phyloP scores from a whole-genome alignment of 2,888 invertebrate species.

The Linnaemya vulpina region DNA sequence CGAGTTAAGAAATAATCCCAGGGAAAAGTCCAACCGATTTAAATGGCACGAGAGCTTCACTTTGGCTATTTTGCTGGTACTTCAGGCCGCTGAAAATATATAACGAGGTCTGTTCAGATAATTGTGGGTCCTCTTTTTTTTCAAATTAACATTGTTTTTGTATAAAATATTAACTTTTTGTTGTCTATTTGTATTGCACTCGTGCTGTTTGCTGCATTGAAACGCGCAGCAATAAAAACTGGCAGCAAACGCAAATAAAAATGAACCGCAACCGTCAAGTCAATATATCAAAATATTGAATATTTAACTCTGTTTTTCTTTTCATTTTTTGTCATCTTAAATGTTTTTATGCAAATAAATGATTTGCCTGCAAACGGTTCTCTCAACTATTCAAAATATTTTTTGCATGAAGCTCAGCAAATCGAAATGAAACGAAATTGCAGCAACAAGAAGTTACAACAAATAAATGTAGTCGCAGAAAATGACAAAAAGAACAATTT shows the following conservation, averaged over 20 bases:
- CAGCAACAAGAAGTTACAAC: background rate
- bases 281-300: slow-evolving; percentile 27
- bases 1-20: too few species aligned
- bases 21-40: too few species aligned
- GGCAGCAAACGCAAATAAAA: background rate
- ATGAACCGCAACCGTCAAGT: background rate
- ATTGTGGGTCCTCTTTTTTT: too few species aligned
- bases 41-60: too few species aligned
- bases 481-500: slow-evolving; percentile 60
- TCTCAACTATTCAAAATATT: slow-evolving; percentile 4
- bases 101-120: too few species aligned
- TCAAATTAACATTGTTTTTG: too few species aligned
- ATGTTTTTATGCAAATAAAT: slow-evolving; percentile 49
- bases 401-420: slow-evolving; percentile 35
- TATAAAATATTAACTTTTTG: too few species aligned
- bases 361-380: slow-evolving; percentile 12
- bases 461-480: slow-evolving; percentile 57
- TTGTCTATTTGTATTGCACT: background rate
- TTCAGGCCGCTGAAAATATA: too few species aligned
- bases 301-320: too few species aligned
- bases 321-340: background rate
- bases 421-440: slow-evolving; percentile 38
- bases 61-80: too few species aligned
- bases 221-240: slow-evolving; percentile 7
- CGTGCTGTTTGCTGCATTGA: background rate